Conservation (phyloP, 2,888 invertebrate genomes). For the Agrotis puta region DNA sequence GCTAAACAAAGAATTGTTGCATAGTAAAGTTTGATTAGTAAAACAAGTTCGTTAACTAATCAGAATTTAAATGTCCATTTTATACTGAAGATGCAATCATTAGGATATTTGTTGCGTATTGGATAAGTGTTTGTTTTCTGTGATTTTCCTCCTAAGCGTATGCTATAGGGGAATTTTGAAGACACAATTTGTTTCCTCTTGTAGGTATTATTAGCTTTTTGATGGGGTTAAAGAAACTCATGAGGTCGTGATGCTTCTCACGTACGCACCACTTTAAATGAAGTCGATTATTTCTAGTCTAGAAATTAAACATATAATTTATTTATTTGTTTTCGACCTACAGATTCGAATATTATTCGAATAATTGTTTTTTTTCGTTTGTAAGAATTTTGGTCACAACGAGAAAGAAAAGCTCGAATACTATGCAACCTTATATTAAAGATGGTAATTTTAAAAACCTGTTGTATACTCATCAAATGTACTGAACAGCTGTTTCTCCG, state of each 20-base stretch:
- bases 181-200: slow-evolving; percentile 32
- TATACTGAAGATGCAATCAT: slow-evolving; percentile 1
- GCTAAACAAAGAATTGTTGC: not conserved
- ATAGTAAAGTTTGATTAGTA: slow-evolving; percentile 2
- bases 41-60: slow-evolving; percentile 18
- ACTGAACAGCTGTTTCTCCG: no score
- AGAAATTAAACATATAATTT: no score
- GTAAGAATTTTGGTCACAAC: no score
- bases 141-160: slow-evolving; percentile 21
- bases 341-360: no score
- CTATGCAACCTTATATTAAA: no score
- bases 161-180: slow-evolving; percentile 26
- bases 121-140: not conserved
- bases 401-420: no score
- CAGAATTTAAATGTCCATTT: slow-evolving; percentile 4
- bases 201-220: not conserved
- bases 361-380: no score
- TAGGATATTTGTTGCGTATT: slow-evolving; percentile 1
- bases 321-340: no score
- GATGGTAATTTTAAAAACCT: no score
- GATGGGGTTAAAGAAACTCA: not conserved
- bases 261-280: not conserved
- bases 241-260: not conserved
- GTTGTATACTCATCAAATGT: no score
- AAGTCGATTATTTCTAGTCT: no score